Base-by-base conservation (phyloP, 1,140 invertebrate species). In the Melitaea cinxia region DNA sequence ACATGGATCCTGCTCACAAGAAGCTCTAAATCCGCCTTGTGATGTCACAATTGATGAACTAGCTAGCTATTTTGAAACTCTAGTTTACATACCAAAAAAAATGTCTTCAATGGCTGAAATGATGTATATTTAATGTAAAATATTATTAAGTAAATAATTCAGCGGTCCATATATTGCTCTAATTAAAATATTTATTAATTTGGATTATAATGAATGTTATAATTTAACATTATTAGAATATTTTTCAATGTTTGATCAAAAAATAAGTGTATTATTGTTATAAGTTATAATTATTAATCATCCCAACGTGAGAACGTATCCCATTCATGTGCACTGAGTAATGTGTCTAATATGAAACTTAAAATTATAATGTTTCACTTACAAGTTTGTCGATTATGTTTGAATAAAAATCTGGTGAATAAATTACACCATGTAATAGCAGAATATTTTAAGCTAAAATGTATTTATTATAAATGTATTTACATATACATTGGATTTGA, bases 31-130 rank as follows among this genome's bases (percentile, higher is more conserved):
- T 57, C 93, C 94, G 39, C 93, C 93, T 12, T 94, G 94, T 85
- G 95, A 96, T 89, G 94, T 97, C 37, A 97, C 95, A 39, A 97
- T 98, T 73, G 96, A 97, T 79, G 97, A 98, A 91, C 91, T 98
- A 71, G 97, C 97, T 53, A 96, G 96, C 82, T 98, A 98, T 88
- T 97, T 98, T 85, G 97, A 98, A 88, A 96, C 96, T 72, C 95
- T 96, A 83, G 96, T 98, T 60, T 96, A 98, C 93, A 97, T 98
- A 92, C 97, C 97, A 68, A 97, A 97, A 90, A 98, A 98, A 87
- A 98, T 98, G 97, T 98, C 97, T 28, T 94, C 95, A 52, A 98
- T 98, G 97, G 97, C 97, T 56, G 97, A 98, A 91, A 97, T 98
- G 96, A 98, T 98, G 97, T 98, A 98, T 85, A 98, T 96, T 92